These are phyloP conservation scores for Callaeas wilsoni DNA, from an alignment of 2,113 vertebrate species.

Conservation along the genomic window DNA sequence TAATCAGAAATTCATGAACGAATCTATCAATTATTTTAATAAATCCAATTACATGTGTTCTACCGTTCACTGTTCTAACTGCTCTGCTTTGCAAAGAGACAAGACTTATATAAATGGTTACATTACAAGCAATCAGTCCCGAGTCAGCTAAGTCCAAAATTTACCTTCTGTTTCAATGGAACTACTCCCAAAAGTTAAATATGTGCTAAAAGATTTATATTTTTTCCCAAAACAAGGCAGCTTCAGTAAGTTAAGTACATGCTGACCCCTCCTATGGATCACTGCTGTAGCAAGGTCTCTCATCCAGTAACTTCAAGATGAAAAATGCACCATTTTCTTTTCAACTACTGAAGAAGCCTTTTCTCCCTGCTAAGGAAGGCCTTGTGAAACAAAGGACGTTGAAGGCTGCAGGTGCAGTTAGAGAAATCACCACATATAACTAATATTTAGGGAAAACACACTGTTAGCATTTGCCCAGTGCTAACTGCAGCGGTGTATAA, in stretches of 20 bases:
- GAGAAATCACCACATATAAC: not conserved
- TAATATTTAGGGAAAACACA: not conserved
- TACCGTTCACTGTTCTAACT: not conserved
- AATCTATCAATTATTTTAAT: constrained; percentile 18
- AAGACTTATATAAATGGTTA: not conserved
- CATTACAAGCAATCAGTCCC: not conserved
- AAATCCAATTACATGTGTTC: not conserved
- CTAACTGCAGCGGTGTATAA: not conserved
- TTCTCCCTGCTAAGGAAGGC: not conserved
- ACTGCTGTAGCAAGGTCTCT: not conserved
- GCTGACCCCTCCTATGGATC: not conserved
- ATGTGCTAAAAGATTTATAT: not conserved
- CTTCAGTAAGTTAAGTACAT: not conserved
- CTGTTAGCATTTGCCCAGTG: not conserved
- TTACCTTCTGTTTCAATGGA: not conserved
- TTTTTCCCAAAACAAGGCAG: not conserved
- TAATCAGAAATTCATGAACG: constrained; percentile 2
- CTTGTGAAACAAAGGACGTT: not conserved
- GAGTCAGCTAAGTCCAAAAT: not conserved
- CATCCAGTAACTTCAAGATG: not conserved
- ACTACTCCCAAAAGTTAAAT: not conserved
- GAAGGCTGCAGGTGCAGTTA: not conserved
- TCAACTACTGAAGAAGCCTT: not conserved
- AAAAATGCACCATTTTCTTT: not conserved
- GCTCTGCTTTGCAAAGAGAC: not conserved